Evolutionary conservation across 2,888 invertebrate genomes (phyloP), one percentile per base, ranked within the genome.

Genomic region (Dicyrtomina minuta): DNA sequence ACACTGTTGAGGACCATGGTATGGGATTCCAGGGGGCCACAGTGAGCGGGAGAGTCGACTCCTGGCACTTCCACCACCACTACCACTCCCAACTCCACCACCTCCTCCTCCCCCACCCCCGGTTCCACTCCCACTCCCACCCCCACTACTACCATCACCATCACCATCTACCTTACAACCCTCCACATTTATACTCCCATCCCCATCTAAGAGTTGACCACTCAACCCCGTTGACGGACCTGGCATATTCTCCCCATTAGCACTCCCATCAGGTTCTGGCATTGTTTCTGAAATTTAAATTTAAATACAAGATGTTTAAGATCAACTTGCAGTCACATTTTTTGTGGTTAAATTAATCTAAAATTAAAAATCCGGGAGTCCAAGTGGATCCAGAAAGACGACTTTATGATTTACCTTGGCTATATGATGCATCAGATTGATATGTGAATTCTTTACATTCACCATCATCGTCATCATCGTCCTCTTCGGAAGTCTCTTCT

Each of bases 1-100:
- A 71, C 80, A 80, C 66, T 78, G 79, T 46, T 77, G 79, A 17
- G 77, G 73, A 22, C 76, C 77, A 43, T 77, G 76, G 66, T 77
- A 77, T 24, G 72, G 70, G 41, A 72, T 69, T 41, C 72, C 72
- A 55, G 72, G 74, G 17, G 74, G 74, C 75, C 75, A 75, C 20
- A 78, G 66, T 2, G 73, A 71, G 39, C 78, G 62, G n/a, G 78
- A 76, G 39, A 78, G 68, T 4, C 78, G 76, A 69, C 75, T 77
- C 61, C 77, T 66, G 10, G 72, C 72, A 33, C 65, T 71, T 41
- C 67, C 65, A 58, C 70, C 69, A 6, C 71, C 67, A 20, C 66
- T 58, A 1, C 55, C 58, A 20, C 61, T 61, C 51, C 61, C 66
- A 39, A 20, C 41, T 13, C 68, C 66, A 62, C 61, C 66, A 24